phyloP scores from a whole-genome alignment of 2,888 invertebrate genomes.

The Pollenia labialis region DNA sequence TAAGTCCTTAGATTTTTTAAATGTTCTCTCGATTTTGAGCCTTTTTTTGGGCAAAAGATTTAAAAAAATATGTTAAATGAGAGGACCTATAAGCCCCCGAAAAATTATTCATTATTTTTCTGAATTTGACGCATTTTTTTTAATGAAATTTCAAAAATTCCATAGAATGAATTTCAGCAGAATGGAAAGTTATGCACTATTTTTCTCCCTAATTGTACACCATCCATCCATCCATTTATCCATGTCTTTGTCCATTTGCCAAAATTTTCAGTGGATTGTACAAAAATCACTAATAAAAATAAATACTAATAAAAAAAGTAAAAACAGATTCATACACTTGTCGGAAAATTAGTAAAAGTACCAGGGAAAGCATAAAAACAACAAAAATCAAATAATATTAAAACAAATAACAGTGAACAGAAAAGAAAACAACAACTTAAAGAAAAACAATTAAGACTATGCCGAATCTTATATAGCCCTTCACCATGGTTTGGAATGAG shows the following conservation, averaged over 20 bases:
- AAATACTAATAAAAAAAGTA: constrained; percentile 21
- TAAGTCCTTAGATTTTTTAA: too few species aligned
- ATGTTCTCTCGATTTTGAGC: too few species aligned
- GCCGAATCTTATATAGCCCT: too few species aligned
- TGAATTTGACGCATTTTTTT: too few species aligned
- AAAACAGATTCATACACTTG: constrained; percentile 64
- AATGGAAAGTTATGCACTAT: neutral
- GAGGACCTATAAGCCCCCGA: too few species aligned
- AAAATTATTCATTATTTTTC: too few species aligned
- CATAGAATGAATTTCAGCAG: too few species aligned
- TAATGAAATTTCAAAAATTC: too few species aligned
- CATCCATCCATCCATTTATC: neutral
- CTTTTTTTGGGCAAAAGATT: too few species aligned
- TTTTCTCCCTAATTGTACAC: neutral
- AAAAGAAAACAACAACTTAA: constrained; percentile 46
- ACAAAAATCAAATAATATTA: constrained; percentile 39
- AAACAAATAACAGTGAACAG: neutral
- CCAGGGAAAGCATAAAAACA: constrained; percentile 46
- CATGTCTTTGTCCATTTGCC: constrained; percentile 17
- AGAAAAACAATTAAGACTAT: too few species aligned
- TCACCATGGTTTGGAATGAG: too few species aligned
- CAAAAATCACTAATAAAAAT: constrained; percentile 47
- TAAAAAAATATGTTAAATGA: too few species aligned
- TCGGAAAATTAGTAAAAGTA: constrained; percentile 64
- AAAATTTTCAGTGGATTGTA: constrained; percentile 49